Evolutionary conservation across 2,797 vertebrate species (phyloP).

Genomic region (Sebastes oblongus): DNA sequence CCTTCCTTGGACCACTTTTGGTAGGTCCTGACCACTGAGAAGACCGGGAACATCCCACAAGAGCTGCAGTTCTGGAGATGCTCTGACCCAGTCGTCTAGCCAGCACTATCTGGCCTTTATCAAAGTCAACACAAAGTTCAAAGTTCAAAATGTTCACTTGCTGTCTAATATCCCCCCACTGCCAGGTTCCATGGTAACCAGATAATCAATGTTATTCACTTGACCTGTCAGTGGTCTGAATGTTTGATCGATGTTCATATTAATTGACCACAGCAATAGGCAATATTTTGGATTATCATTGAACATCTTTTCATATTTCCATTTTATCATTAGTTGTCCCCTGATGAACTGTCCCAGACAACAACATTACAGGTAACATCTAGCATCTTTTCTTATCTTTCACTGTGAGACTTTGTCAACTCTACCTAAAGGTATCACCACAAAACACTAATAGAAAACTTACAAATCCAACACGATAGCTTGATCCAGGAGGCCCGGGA

Average conservation of each 20-base stretch:
- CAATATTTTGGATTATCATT: not conserved
- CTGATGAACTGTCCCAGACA: not conserved
- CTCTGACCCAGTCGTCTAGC: too few species aligned
- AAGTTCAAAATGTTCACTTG: too few species aligned
- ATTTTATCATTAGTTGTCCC: not conserved
- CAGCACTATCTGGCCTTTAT: too few species aligned
- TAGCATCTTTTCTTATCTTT: not conserved
- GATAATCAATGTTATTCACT: too few species aligned
- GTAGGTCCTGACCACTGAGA: too few species aligned
- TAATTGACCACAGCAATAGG: not conserved
- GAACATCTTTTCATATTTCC: not conserved
- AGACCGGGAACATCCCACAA: too few species aligned
- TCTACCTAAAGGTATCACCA: not conserved
- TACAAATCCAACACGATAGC: constrained; percentile 89
- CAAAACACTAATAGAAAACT: constrained; percentile 68
- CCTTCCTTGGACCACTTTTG: too few species aligned
- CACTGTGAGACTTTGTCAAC: not conserved
- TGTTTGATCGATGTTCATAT: not conserved
- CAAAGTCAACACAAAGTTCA: too few species aligned
- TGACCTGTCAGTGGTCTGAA: too few species aligned
- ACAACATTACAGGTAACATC: not conserved
- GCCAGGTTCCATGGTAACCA: too few species aligned
- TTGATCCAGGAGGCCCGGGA: constrained; percentile 84
- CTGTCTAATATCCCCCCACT: too few species aligned
- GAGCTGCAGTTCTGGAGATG: too few species aligned